Percentiles rank a stretch among this genome's conserved stretches.
Conservation (phyloP, 2,113 vertebrate species). For the Scomber japonicus region DNA sequence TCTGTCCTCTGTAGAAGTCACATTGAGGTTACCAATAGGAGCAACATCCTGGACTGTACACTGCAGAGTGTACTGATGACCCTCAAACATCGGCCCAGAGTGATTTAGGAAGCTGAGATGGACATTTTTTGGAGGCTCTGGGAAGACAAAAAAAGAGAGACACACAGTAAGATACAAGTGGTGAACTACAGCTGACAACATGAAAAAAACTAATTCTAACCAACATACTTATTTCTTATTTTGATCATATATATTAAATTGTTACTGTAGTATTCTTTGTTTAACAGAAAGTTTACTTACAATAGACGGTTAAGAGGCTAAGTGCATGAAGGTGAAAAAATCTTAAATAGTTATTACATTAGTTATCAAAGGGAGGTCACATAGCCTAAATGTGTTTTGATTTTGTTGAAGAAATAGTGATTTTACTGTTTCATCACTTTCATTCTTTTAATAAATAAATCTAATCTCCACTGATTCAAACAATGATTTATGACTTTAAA, state of each 20-base stretch:
- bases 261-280: not conserved
- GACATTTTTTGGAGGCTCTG: constrained; percentile 70
- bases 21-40: constrained; percentile 41
- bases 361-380: too few species aligned
- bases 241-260: not conserved
- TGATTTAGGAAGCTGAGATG: constrained; percentile 29
- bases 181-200: not conserved
- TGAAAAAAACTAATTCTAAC: not conserved
- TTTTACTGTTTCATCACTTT: too few species aligned
- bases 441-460: too few species aligned
- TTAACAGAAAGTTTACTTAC: constrained; percentile 41
- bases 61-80: constrained; percentile 27
- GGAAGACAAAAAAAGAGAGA: not conserved
- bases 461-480: too few species aligned
- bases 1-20: constrained; percentile 65
- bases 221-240: not conserved
- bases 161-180: not conserved
- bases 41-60: constrained; percentile 63
- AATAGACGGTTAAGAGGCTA: constrained; percentile 46
- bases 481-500: too few species aligned
- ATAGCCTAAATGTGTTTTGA: too few species aligned
- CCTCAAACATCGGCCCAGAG: constrained; percentile 42
- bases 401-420: too few species aligned
- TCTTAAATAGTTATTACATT: too few species aligned
- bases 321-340: too few species aligned